Evolutionary conservation across 2,888 invertebrate species (phyloP).

Genomic region (Hyposoter dolosus): DNA sequence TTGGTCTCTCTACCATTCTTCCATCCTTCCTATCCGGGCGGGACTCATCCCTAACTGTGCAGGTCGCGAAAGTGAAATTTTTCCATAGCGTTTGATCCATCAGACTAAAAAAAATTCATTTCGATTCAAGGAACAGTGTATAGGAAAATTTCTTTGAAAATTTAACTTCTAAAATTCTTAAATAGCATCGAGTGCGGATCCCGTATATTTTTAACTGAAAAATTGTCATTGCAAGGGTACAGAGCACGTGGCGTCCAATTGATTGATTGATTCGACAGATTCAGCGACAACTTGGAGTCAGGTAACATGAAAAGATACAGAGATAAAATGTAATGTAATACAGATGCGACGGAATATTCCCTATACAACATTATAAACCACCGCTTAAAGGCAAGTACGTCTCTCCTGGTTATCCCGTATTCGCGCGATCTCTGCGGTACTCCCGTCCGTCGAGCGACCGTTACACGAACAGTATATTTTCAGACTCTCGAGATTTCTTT

Average conservation of each 20-base stretch:
- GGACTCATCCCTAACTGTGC: no score
- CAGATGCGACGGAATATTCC: slow-evolving; percentile 11
- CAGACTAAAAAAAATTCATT: no score
- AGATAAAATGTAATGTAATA: background rate
- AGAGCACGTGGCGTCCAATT: background rate
- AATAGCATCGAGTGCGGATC: background rate
- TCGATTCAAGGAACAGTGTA: no score
- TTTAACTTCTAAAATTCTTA: no score
- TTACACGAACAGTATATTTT: slow-evolving; percentile 55
- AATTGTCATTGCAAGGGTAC: background rate
- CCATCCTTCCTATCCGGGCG: no score
- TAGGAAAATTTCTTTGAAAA: no score
- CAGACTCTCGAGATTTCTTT: slow-evolving; percentile 20
- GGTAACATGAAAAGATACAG: background rate
- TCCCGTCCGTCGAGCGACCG: slow-evolving; percentile 43
- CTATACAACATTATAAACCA: slow-evolving; percentile 13
- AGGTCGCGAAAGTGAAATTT: no score
- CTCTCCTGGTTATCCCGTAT: slow-evolving; percentile 20
- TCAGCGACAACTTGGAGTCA: background rate
- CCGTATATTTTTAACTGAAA: background rate
- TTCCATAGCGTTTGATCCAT: no score
- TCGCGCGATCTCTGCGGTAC: slow-evolving; percentile 7
- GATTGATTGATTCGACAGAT: background rate
- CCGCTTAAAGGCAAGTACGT: slow-evolving; percentile 12
- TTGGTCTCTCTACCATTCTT: no score